Evolutionary conservation across 1,140 invertebrate genomes (phyloP).

Genomic region (Periplaneta americana): DNA sequence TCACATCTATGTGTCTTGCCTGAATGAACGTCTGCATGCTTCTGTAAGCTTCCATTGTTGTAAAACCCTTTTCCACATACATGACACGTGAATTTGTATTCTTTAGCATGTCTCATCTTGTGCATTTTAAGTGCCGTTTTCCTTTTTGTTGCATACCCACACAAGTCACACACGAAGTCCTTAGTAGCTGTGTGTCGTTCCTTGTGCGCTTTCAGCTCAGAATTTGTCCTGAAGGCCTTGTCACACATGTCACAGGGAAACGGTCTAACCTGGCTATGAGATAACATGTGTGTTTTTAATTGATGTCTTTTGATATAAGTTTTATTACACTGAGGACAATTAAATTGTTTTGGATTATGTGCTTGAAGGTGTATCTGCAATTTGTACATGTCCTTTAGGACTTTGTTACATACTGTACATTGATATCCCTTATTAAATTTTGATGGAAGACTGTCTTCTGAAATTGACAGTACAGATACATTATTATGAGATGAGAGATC

Average conservation of each 20-base stretch:
- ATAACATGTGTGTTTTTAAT: too few relatives aligned
- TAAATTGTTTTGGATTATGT: not conserved
- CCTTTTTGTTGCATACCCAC: constrained; percentile 7
- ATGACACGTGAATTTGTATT: constrained; percentile 25
- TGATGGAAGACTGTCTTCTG: too few relatives aligned
- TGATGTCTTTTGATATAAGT: too few relatives aligned
- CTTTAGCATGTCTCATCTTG: constrained; percentile 31
- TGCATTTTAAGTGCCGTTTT: constrained; percentile 32
- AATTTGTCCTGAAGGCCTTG: constrained; percentile 47
- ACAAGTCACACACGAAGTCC: not conserved
- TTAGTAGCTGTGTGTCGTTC: not conserved
- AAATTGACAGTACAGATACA: too few relatives aligned
- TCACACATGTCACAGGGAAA: constrained; percentile 38
- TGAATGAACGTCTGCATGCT: constrained; percentile 35
- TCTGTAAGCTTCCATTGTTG: too few relatives aligned
- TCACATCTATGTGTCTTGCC: constrained; percentile 34
- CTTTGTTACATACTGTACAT: not conserved
- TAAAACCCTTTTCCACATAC: constrained; percentile 16
- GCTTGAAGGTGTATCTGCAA: not conserved
- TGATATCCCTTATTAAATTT: not conserved
- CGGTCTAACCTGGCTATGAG: too few relatives aligned
- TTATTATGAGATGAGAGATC: too few relatives aligned
- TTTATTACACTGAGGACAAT: too few relatives aligned
- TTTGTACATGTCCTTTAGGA: not conserved
- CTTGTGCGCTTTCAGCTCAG: not conserved